Percentiles rank a stretch among this genome's conserved stretches.
phyloP scores from a whole-genome alignment of 2,888 invertebrate species.

The Creontiades dilutus region DNA sequence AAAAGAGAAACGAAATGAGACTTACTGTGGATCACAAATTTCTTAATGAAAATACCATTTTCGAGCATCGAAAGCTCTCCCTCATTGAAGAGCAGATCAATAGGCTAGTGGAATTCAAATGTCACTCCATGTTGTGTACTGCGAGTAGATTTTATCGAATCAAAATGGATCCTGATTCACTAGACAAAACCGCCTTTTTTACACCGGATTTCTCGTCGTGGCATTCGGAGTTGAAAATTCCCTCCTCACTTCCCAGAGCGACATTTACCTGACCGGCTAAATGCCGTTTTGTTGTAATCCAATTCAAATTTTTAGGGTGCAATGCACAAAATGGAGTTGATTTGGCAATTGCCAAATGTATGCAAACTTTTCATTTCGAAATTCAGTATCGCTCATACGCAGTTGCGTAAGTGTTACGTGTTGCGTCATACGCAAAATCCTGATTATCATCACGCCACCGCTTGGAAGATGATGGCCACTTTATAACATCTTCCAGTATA shows the following conservation, averaged over 20 bases:
- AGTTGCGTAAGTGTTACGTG: too few relatives aligned
- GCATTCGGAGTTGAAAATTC: slow-evolving; percentile 58
- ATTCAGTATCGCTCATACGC: too few relatives aligned
- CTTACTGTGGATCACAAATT: slow-evolving; percentile 21
- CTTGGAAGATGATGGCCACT: too few relatives aligned
- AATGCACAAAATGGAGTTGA: too few relatives aligned
- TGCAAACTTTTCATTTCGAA: too few relatives aligned
- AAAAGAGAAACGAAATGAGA: slow-evolving; percentile 36
- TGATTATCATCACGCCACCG: too few relatives aligned
- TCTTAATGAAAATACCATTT: slow-evolving; percentile 44
- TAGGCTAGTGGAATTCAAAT: slow-evolving; percentile 45
- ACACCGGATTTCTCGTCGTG: slow-evolving; percentile 51
- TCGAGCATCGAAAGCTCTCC: slow-evolving; percentile 28
- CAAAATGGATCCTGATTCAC: slow-evolving; percentile 35
- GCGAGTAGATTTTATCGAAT: slow-evolving; percentile 38
- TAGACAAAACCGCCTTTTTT: slow-evolving; percentile 63
- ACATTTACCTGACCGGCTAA: too few relatives aligned
- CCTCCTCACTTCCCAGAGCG: slow-evolving; percentile 73
- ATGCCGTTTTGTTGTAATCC: background rate
- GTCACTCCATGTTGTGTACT: background rate
- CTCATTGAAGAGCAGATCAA: slow-evolving; percentile 62
- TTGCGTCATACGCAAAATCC: too few relatives aligned
- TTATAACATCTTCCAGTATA: too few relatives aligned
- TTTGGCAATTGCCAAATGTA: too few relatives aligned
- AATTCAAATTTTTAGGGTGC: too few relatives aligned